A percentile compares a stretch with the other conserved stretches of the same genome.
Conservation (phyloP, 2,888 invertebrate species). For the Cephus sareptanus region DNA sequence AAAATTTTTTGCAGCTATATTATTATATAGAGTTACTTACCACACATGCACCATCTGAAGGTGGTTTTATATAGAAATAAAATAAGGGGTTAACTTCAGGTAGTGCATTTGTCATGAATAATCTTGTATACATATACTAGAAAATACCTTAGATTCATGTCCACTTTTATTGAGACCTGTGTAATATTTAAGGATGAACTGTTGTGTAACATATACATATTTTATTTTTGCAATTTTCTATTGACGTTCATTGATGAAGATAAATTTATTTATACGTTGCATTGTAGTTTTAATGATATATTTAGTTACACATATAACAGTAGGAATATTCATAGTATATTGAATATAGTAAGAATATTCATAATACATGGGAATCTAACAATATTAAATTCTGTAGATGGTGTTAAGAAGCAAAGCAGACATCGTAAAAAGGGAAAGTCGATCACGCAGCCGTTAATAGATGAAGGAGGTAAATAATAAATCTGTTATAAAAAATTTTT, state of each 20-base stretch:
- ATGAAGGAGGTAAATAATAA: neutral
- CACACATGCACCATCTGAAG: too few relatives aligned
- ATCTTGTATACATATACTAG: too few relatives aligned
- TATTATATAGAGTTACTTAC: too few relatives aligned
- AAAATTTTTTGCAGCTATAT: too few relatives aligned
- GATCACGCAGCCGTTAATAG: neutral
- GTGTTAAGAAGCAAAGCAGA: neutral
- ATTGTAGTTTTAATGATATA: too few relatives aligned
- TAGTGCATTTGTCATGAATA: too few relatives aligned
- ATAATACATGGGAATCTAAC: neutral
- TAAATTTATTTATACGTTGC: neutral
- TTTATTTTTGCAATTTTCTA: neutral
- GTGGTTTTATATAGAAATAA: too few relatives aligned
- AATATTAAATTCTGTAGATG: neutral
- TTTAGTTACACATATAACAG: too few relatives aligned
- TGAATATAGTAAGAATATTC: too few relatives aligned
- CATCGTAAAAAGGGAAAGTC: neutral
- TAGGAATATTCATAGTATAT: too few relatives aligned
- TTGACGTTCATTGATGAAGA: neutral
- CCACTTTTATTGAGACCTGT: neutral
- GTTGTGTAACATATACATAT: neutral
- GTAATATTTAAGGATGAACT: neutral
- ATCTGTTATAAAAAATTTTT: constrained; percentile 13
- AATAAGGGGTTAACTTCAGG: too few relatives aligned
- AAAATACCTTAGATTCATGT: too few relatives aligned